Evolutionary conservation across 64 coral and sea anemone genomes (phyloP), one percentile per base, ranked within the genome.

Genomic region (Acropora tenuis): DNA sequence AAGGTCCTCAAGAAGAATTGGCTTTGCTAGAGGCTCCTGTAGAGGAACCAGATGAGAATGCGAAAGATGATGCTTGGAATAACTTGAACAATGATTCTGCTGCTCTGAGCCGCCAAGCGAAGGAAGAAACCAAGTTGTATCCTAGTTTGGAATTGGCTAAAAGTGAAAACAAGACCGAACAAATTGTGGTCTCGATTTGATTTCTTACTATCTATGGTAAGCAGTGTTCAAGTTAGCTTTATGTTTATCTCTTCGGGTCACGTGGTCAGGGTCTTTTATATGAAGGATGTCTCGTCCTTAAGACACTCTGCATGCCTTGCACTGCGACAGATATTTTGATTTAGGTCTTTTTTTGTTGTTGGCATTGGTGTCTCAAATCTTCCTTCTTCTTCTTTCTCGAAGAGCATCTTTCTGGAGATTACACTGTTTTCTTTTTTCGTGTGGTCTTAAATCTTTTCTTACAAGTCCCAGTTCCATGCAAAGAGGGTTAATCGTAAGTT

Each of bases 141-240:
- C 60, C 60, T 1, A 63, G 60, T 15, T 15, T 63, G 60, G 11
- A 63, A 63, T 2, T 3, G 60, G 60, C 13, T 63, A 13, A 63
- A 8, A 13, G 60, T 63, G 60, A 13, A 63, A 63, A 63, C 16
- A 63, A n/a, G 44, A 57, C n/a, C 20, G 50, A n/a, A 20, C 43
- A 69, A 85, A 8, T 85, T 48, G 40, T 71, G 17, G 63, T 85
- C 4, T 18, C 17, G 48, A 17, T 85, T 71, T 85, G n/a, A 85
- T 45, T 47, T 20, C 8, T 48, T 11, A 55, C 7, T 47, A 18
- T 47, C 3, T 1, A 71, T 50, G 82, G 82, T 85, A 85, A 85
- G 82, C 69, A 3, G n/a, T 46, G 6, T 1, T 7, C 30, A 30
- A 30, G 30, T 30, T n/a, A 43, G 0, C 18, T 80, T 30, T 30